Conservation (phyloP, 2,888 invertebrate species). For the Andrena haemorrhoa region DNA sequence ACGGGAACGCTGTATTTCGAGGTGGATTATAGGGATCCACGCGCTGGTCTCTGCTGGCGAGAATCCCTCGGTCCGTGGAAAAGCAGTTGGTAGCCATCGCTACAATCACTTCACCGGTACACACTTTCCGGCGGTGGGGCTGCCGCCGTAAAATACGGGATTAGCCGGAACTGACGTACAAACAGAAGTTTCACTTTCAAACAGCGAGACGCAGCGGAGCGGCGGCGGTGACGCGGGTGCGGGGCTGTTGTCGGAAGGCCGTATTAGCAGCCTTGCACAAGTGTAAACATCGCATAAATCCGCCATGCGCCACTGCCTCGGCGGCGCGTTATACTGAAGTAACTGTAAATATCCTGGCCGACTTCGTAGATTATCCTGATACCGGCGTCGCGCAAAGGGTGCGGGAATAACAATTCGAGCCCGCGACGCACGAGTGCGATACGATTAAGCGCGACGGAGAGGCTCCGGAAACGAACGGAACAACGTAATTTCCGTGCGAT, state of each 20-base stretch:
- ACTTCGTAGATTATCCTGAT: slow-evolving; percentile 73
- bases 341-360: slow-evolving; percentile 73
- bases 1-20: slow-evolving; percentile 4
- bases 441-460: slow-evolving; percentile 9
- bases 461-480: background rate
- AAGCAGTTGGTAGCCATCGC: slow-evolving; percentile 13
- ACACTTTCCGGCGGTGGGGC: slow-evolving; percentile 38
- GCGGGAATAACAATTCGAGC: slow-evolving; percentile 33
- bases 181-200: slow-evolving; percentile 84
- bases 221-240: slow-evolving; percentile 66
- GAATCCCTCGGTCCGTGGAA: slow-evolving; percentile 29
- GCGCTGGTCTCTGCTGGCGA: slow-evolving; percentile 11
- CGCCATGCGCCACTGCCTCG: slow-evolving; percentile 64
- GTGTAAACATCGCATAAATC: slow-evolving; percentile 83
- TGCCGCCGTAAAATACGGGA: slow-evolving; percentile 80
- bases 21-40: slow-evolving; percentile 27
- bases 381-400: slow-evolving; percentile 63
- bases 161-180: slow-evolving; percentile 81
- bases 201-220: slow-evolving; percentile 76
- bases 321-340: slow-evolving; percentile 56
- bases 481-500: slow-evolving; percentile 12
- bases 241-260: slow-evolving; percentile 81
- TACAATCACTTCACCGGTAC: slow-evolving; percentile 21
- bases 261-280: slow-evolving; percentile 82
- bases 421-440: background rate